Conservation (phyloP, 2,888 invertebrate genomes). For the Silvanus unidentatus region DNA sequence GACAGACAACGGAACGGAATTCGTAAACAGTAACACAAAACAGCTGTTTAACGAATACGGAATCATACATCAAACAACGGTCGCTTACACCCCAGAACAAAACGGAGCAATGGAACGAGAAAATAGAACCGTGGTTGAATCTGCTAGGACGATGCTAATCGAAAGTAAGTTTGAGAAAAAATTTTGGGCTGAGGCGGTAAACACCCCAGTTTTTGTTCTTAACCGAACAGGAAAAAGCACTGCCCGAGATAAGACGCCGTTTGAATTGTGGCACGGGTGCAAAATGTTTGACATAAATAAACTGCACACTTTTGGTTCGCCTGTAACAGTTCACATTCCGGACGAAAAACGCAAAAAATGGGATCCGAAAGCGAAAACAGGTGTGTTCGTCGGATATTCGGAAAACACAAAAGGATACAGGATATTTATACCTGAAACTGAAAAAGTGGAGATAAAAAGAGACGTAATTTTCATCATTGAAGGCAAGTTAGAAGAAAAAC, state of each 20-base stretch:
- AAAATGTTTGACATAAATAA: constrained; percentile 17
- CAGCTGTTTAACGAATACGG: constrained; percentile 7
- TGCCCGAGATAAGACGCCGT: not conserved
- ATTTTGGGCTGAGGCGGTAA: constrained; percentile 3
- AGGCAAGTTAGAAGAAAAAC: too few species aligned
- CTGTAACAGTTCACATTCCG: constrained; percentile 12
- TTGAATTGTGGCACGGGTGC: constrained; percentile 11
- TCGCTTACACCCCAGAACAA: constrained; percentile 10
- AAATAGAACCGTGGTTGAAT: constrained; percentile 13
- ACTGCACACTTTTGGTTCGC: constrained; percentile 20
- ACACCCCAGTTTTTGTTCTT: not conserved
- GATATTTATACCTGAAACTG: constrained; percentile 18
- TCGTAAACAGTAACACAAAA: constrained; percentile 8
- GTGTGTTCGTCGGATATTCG: constrained; percentile 18
- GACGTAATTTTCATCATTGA: constrained; percentile 22
- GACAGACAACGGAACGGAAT: constrained; percentile 13
- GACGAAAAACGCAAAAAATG: constrained; percentile 12
- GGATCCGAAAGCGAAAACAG: constrained; percentile 12
- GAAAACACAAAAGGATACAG: constrained; percentile 19
- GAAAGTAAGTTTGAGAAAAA: constrained; percentile 9
- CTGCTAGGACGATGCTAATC: constrained; percentile 14
- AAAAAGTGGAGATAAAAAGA: constrained; percentile 22
- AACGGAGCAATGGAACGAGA: constrained; percentile 13
- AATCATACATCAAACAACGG: constrained; percentile 7
- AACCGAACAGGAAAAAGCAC: not conserved